Evolutionary conservation across 2,888 invertebrate genomes (phyloP).

Genomic region (Drosophila acutilabella): DNA sequence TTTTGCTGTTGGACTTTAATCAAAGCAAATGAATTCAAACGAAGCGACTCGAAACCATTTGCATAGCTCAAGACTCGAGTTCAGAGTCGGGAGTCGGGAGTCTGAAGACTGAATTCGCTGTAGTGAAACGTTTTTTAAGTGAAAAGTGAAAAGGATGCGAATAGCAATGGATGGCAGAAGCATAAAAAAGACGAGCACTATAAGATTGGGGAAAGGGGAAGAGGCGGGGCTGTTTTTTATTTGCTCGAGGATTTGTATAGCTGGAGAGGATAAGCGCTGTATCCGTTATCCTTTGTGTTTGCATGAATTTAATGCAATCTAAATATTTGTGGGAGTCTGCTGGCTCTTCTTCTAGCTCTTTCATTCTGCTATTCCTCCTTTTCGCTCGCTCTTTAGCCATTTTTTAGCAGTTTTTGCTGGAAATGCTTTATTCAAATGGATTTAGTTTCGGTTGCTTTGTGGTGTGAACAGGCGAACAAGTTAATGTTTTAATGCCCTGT

Average conservation of each 20-base stretch:
- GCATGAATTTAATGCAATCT: slow-evolving; percentile 81
- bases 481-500: slow-evolving; percentile 45
- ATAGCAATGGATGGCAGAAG: slow-evolving; percentile 43
- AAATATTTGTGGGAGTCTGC: slow-evolving; percentile 70
- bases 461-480: slow-evolving; percentile 42
- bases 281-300: slow-evolving; percentile 80
- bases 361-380: slow-evolving; percentile 1
- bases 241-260: slow-evolving; percentile 77
- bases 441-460: slow-evolving; percentile 47
- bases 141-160: slow-evolving; percentile 70
- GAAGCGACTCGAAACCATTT: slow-evolving; percentile 75
- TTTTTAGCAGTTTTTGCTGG: slow-evolving; percentile 31
- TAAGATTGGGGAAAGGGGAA: slow-evolving; percentile 6
- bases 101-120: slow-evolving; percentile 5
- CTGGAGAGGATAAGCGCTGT: slow-evolving; percentile 78
- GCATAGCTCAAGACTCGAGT: slow-evolving; percentile 54
- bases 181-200: slow-evolving; percentile 51
- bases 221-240: slow-evolving; percentile 52
- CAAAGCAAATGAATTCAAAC: slow-evolving; percentile 80
- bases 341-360: slow-evolving; percentile 5
- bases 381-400: slow-evolving; percentile 9
- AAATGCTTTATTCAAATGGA: slow-evolving; percentile 60
- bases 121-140: slow-evolving; percentile 74
- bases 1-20: slow-evolving; percentile 63
- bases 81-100: too few relatives aligned